Conservation (phyloP, 2,113 vertebrate species). For the Vombatus ursinus region DNA sequence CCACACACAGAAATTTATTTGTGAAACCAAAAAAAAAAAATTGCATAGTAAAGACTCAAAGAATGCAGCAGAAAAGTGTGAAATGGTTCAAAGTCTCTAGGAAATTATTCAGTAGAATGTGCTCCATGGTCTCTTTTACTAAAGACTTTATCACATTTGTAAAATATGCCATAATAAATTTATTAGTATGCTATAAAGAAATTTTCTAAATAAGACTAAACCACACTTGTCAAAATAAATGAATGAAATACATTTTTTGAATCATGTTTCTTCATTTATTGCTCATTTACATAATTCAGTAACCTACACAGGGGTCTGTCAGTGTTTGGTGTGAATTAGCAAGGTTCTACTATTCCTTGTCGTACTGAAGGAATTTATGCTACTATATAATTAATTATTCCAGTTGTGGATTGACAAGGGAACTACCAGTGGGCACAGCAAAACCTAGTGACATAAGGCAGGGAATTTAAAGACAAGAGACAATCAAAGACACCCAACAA, state of each 20-base stretch:
- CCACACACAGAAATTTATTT: not conserved
- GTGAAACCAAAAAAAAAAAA: conserved; percentile 6
- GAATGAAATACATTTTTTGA: conserved; percentile 80
- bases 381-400: conserved; percentile 75
- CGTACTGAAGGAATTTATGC: conserved; percentile 63
- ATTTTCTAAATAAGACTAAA: conserved; percentile 79
- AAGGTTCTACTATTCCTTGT: conserved; percentile 72
- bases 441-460: conserved; percentile 75
- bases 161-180: conserved; percentile 73
- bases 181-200: conserved; percentile 81
- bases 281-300: conserved; percentile 80
- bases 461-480: conserved; percentile 77
- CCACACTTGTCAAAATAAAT: conserved; percentile 82
- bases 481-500: conserved; percentile 78
- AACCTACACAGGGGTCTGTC: conserved; percentile 75
- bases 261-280: conserved; percentile 78
- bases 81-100: conserved; percentile 35
- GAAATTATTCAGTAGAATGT: conserved; percentile 40
- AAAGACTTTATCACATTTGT: conserved; percentile 68
- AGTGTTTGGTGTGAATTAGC: conserved; percentile 76
- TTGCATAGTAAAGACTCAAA: conserved; percentile 31
- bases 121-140: conserved; percentile 44
- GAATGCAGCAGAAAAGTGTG: conserved; percentile 51
- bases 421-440: conserved; percentile 73
- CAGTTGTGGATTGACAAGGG: conserved; percentile 70